Evolutionary conservation across 2,888 invertebrate genomes (phyloP).

Genomic region (Tryphoninae sp.): DNA sequence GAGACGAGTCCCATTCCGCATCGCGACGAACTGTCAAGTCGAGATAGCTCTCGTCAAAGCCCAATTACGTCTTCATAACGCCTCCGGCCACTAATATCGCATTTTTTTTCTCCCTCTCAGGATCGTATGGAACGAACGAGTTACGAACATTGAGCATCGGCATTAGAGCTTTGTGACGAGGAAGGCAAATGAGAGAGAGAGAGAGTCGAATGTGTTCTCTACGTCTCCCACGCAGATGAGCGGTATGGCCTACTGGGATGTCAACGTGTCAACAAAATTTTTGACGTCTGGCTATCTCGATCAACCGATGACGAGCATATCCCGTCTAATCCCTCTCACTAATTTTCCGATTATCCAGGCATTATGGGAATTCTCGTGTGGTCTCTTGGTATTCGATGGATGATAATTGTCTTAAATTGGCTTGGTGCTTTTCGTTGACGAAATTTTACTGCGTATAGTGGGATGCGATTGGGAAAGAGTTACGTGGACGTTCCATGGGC

Average conservation of each 20-base stretch:
- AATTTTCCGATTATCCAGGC: too few relatives aligned
- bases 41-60: slow-evolving; percentile 61
- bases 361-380: background rate
- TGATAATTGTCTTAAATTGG: too few relatives aligned
- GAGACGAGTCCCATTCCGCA: slow-evolving; percentile 35
- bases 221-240: slow-evolving; percentile 58
- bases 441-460: too few relatives aligned
- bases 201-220: slow-evolving; percentile 5
- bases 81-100: slow-evolving; percentile 66
- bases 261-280: slow-evolving; percentile 56
- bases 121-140: slow-evolving; percentile 30
- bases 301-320: too few relatives aligned
- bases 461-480: background rate
- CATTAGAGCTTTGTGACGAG: slow-evolving; percentile 49
- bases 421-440: too few relatives aligned
- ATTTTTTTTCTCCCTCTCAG: slow-evolving; percentile 1
- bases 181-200: background rate
- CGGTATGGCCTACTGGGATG: slow-evolving; percentile 36
- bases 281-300: slow-evolving; percentile 35
- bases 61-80: slow-evolving; percentile 80
- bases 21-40: slow-evolving; percentile 75
- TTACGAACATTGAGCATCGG: slow-evolving; percentile 35
- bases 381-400: background rate
- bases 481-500: slow-evolving; percentile 23
- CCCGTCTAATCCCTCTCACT: too few relatives aligned